A percentile compares a stretch with the other conserved stretches of the same genome.
These are phyloP conservation scores for Sogatella furcifera DNA, from an alignment of 1,140 invertebrate species.

Conservation along the genomic window DNA sequence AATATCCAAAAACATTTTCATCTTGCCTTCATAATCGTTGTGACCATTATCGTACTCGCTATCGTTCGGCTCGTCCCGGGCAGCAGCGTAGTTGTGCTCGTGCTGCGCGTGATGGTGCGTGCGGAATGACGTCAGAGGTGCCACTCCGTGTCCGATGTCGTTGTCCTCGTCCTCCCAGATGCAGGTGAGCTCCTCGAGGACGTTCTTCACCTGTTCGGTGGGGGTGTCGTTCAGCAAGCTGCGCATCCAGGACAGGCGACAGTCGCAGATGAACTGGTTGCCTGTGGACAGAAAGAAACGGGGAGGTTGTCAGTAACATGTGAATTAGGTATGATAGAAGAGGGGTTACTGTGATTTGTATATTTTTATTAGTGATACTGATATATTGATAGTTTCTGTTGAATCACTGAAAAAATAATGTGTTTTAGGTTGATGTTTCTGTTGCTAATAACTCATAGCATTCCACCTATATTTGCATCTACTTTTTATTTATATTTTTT, in stretches of 20 bases:
- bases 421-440: too few species aligned
- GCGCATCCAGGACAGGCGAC: constrained; percentile 64
- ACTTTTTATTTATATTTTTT: too few species aligned
- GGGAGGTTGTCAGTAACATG: background rate
- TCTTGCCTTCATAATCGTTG: constrained; percentile 1
- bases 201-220: constrained; percentile 49
- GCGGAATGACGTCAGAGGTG: constrained; percentile 4
- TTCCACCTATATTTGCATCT: too few species aligned
- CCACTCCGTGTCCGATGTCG: background rate
- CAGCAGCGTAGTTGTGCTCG: background rate
- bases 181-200: constrained; percentile 54
- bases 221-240: constrained; percentile 57
- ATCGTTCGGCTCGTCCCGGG: background rate
- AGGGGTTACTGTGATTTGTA: too few species aligned
- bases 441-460: too few species aligned
- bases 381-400: too few species aligned
- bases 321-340: too few species aligned
- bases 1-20: constrained; percentile 7
- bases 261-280: constrained; percentile 45
- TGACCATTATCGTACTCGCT: constrained; percentile 3
- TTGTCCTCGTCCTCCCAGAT: constrained; percentile 7
- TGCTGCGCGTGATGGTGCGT: background rate
- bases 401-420: too few species aligned
- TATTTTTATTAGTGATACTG: too few species aligned
- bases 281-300: background rate